Percentiles rank a stretch among this genome's conserved stretches.
phyloP scores from a whole-genome alignment of 2,113 vertebrate genomes.

The Monopterus albus region DNA sequence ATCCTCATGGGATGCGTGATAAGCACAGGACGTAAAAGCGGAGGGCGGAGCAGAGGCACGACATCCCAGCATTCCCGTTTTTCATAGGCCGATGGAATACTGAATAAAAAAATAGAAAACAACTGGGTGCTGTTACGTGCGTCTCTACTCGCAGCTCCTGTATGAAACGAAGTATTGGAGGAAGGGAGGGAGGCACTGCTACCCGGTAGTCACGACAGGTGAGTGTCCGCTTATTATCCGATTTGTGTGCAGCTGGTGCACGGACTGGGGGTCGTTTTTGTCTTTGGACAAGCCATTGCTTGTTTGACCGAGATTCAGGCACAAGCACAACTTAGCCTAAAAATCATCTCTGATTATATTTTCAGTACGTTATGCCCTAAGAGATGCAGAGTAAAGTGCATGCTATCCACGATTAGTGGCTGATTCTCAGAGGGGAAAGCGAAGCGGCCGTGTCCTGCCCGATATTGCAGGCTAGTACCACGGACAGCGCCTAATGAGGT shows the following conservation, averaged over 20 bases:
- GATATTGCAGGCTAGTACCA: too few species aligned
- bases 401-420: rapidly evolving
- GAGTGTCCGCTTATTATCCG: not conserved
- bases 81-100: slow-evolving; percentile 39
- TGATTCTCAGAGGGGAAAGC: not conserved
- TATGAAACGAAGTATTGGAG: not conserved
- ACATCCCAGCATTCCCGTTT: slow-evolving; percentile 14
- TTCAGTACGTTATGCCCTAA: too few species aligned
- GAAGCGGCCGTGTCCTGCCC: slow-evolving; percentile 18
- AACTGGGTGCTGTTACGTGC: slow-evolving; percentile 66
- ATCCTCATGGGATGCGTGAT: slow-evolving; percentile 25
- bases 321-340: not conserved
- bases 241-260: not conserved
- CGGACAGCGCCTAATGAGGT: slow-evolving; percentile 62
- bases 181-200: not conserved
- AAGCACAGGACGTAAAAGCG: slow-evolving; percentile 12
- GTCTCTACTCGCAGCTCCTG: slow-evolving; percentile 46
- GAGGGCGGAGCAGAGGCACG: slow-evolving; percentile 36
- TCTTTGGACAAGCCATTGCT: too few species aligned
- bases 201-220: slow-evolving; percentile 50
- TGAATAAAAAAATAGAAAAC: slow-evolving; percentile 3
- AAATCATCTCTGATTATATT: too few species aligned
- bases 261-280: not conserved
- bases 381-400: rapidly evolving
- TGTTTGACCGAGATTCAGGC: not conserved